phyloP scores from a whole-genome alignment of 2,888 invertebrate genomes.

The Scaeva pyrastri region DNA sequence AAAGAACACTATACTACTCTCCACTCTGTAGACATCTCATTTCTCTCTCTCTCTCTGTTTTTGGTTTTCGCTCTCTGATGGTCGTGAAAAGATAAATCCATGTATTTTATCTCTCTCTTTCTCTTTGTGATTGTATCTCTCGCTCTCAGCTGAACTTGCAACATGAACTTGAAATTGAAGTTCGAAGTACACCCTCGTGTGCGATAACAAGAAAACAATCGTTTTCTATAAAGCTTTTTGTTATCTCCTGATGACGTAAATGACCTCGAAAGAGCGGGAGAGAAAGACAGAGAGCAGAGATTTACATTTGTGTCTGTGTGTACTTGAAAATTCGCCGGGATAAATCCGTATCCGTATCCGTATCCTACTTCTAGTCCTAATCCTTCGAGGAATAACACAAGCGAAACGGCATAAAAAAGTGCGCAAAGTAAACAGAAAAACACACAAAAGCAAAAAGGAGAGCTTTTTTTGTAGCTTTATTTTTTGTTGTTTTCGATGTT shows the following conservation, averaged over 20 bases:
- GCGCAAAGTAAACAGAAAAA: slow-evolving; percentile 31
- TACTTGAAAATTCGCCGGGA: slow-evolving; percentile 17
- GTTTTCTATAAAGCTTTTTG: slow-evolving; percentile 27
- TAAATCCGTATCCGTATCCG: background rate
- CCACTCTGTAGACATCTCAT: background rate
- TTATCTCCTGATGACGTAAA: slow-evolving; percentile 65
- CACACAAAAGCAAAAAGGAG: no score
- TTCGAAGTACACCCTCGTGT: slow-evolving; percentile 14
- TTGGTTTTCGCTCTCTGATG: background rate
- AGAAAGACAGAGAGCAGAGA: background rate
- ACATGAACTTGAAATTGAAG: slow-evolving; percentile 72
- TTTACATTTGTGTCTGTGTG: no score
- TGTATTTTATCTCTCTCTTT: background rate
- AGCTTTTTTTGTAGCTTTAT: no score
- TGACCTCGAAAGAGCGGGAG: slow-evolving; percentile 30
- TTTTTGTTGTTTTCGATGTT: slow-evolving; percentile 33
- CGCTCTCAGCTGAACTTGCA: slow-evolving; percentile 66
- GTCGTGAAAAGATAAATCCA: no score
- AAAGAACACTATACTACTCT: slow-evolving; percentile 10
- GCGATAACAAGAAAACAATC: background rate
- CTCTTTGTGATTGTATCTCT: background rate
- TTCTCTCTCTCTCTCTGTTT: slow-evolving; percentile 31
- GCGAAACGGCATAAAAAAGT: slow-evolving; percentile 18
- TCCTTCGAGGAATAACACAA: background rate
- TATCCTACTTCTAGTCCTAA: background rate